These are phyloP conservation scores for Buathra laborator DNA, from an alignment of 2,888 invertebrate genomes.

Conservation along the genomic window DNA sequence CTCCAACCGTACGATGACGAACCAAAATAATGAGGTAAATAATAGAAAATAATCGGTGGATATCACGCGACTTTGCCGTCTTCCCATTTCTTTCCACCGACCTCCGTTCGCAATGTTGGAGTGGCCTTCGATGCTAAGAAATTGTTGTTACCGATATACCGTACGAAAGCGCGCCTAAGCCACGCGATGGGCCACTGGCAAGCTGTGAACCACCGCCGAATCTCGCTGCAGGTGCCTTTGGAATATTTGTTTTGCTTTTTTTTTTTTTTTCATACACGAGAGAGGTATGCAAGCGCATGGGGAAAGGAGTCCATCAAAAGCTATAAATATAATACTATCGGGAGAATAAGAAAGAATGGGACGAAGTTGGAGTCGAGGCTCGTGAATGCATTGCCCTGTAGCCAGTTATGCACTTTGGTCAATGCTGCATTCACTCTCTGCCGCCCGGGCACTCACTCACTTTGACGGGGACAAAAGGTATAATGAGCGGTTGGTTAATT, in stretches of 20 bases:
- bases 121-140: slow-evolving; percentile 28
- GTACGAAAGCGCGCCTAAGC: not conserved
- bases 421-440: slow-evolving; percentile 11
- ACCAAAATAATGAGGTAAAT: slow-evolving; percentile 81
- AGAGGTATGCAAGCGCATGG: not conserved
- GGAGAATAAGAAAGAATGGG: not conserved
- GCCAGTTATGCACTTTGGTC: not conserved
- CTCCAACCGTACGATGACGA: slow-evolving; percentile 63
- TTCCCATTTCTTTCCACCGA: slow-evolving; percentile 1
- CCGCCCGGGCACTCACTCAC: not conserved
- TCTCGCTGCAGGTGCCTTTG: slow-evolving; percentile 47
- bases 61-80: slow-evolving; percentile 74
- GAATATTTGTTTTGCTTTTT: slow-evolving; percentile 3
- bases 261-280: slow-evolving; percentile 29
- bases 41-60: slow-evolving; percentile 80
- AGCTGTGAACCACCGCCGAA: slow-evolving; percentile 18
- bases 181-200: slow-evolving; percentile 19
- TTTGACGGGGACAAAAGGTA: not conserved
- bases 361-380: not conserved
- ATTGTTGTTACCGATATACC: slow-evolving; percentile 35
- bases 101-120: slow-evolving; percentile 13
- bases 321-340: slow-evolving; percentile 19
- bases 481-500: slow-evolving; percentile 14
- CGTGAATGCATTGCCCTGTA: slow-evolving; percentile 14
- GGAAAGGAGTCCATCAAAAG: slow-evolving; percentile 8